Percentiles rank a stretch among this genome's conserved stretches.
Evolutionary conservation across 2,888 invertebrate species (phyloP).

Genomic region (Polymixis flavicincta): DNA sequence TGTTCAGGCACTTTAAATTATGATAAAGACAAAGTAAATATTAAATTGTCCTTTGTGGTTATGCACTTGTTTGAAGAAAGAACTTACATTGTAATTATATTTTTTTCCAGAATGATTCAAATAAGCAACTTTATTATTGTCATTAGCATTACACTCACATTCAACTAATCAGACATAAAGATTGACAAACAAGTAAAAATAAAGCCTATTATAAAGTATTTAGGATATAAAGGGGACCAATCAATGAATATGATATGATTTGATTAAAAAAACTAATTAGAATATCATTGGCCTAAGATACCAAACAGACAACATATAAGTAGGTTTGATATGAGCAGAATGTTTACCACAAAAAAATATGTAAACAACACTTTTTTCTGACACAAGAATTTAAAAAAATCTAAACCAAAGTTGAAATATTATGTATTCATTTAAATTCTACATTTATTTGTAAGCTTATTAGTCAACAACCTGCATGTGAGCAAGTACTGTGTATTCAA

Average conservation of each 20-base stretch:
- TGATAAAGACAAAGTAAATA: conserved; percentile 12
- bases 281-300: neutral
- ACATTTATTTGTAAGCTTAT: neutral
- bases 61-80: conserved; percentile 16
- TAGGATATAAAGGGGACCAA: conserved; percentile 30
- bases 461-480: conserved; percentile 11
- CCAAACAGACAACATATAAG: neutral
- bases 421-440: neutral
- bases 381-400: neutral
- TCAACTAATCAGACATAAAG: neutral
- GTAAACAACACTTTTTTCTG: conserved; percentile 5
- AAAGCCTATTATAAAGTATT: conserved; percentile 13
- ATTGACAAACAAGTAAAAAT: conserved; percentile 27
- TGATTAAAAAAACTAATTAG: neutral
- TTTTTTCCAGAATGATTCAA: conserved; percentile 16
- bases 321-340: neutral
- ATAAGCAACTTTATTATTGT: neutral
- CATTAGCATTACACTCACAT: conserved; percentile 18
- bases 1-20: conserved; percentile 3
- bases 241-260: conserved; percentile 22
- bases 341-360: conserved; percentile 1
- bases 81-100: conserved; percentile 20
- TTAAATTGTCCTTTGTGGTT: conserved; percentile 21
- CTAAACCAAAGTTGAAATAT: neutral
- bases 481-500: conserved; percentile 24